Conservation (phyloP, 2,797 vertebrate genomes). For the Vultur gryphus region DNA sequence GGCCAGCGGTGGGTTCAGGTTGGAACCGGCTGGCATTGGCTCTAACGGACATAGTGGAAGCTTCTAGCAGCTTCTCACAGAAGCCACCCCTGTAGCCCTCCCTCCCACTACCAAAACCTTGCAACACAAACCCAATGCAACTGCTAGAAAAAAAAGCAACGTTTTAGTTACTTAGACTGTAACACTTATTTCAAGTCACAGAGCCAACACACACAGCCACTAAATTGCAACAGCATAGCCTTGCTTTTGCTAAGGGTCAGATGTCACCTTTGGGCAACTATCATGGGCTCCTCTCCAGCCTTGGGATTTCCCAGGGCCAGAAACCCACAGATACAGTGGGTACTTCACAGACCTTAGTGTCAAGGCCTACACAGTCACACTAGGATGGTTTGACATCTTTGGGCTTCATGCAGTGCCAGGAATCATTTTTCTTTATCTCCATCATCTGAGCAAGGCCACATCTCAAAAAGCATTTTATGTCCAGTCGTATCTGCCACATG, state of each 20-base stretch:
- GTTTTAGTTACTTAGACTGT: not conserved
- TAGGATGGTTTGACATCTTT: not conserved
- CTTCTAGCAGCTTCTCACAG: not conserved
- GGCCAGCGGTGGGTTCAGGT: accelerated
- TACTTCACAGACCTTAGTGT: not conserved
- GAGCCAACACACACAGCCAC: not conserved
- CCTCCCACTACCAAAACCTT: not conserved
- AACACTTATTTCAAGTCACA: not conserved
- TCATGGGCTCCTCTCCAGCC: not conserved
- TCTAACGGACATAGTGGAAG: not conserved
- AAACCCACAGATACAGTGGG: not conserved
- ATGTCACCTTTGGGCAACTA: not conserved
- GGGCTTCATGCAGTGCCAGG: not conserved
- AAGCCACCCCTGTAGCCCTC: not conserved
- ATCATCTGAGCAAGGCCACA: not conserved
- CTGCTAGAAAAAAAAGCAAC: not conserved
- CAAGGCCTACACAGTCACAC: not conserved
- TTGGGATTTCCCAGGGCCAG: not conserved
- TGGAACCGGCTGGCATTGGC: not conserved
- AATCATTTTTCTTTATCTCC: not conserved
- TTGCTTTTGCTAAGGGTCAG: not conserved
- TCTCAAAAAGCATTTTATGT: not conserved
- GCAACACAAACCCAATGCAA: not conserved
- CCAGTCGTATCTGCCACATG: not conserved
- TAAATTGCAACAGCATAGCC: not conserved